A percentile compares a stretch with the other conserved stretches of the same genome.
phyloP scores from a whole-genome alignment of 2,113 vertebrate genomes.

The Heliornis fulica region DNA sequence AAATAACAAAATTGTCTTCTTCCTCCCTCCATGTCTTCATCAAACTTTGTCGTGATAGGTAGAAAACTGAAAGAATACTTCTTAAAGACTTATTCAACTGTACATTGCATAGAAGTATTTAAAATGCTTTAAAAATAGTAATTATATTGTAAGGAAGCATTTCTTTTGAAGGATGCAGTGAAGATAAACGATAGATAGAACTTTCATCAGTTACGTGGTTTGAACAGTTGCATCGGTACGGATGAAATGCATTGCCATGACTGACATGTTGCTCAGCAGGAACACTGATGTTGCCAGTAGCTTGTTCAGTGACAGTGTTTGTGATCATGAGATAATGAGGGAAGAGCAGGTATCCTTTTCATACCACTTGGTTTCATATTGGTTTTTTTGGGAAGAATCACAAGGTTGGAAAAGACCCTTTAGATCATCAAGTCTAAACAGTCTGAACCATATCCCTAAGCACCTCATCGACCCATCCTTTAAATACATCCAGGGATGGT shows the following conservation, averaged over 20 bases:
- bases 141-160: neutral
- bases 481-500: too few relatives aligned
- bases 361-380: neutral
- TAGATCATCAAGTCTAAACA: too few relatives aligned
- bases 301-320: neutral
- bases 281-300: neutral
- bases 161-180: neutral
- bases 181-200: neutral
- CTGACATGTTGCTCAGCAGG: neutral
- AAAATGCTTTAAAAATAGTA: neutral
- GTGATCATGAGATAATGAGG: neutral
- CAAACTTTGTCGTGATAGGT: neutral
- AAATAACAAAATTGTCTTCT: too few relatives aligned
- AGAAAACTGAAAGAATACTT: neutral
- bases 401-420: too few relatives aligned
- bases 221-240: neutral
- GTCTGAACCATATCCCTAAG: too few relatives aligned
- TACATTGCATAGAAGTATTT: neutral
- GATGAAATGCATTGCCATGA: neutral
- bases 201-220: neutral
- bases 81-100: neutral
- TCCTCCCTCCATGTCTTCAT: accelerated
- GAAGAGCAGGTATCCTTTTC: neutral
- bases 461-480: too few relatives aligned
- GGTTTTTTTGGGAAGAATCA: neutral